A percentile compares a stretch with the other conserved stretches of the same genome.
These are phyloP conservation scores for Hydropsyche betteni DNA, from an alignment of 2,888 invertebrate genomes.

Conservation along the genomic window DNA sequence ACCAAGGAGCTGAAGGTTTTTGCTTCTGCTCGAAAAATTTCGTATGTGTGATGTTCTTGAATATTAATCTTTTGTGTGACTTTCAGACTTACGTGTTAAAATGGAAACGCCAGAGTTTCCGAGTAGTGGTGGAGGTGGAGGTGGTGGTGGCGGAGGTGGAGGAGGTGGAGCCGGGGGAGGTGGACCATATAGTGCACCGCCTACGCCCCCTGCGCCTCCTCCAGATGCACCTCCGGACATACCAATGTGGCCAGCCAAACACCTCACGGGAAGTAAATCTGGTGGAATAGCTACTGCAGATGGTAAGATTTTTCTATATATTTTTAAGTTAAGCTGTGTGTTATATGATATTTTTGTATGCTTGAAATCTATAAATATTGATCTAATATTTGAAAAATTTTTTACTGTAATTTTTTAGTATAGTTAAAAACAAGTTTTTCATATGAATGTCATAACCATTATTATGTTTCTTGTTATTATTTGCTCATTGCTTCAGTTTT, in stretches of 20 bases:
- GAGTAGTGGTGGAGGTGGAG: slow-evolving; percentile 56
- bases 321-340: slow-evolving; percentile 46
- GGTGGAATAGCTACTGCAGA: slow-evolving; percentile 86
- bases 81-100: slow-evolving; percentile 81
- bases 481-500: not conserved
- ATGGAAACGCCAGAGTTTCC: slow-evolving; percentile 68
- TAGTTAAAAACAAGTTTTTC: not conserved
- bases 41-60: not conserved
- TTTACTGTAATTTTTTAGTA: not conserved
- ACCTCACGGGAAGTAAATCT: slow-evolving; percentile 75
- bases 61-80: not conserved
- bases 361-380: too few relatives aligned
- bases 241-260: slow-evolving; percentile 71
- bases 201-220: slow-evolving; percentile 67
- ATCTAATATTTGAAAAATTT: not conserved
- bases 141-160: slow-evolving; percentile 60
- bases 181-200: slow-evolving; percentile 67
- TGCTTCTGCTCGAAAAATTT: not conserved
- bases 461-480: slow-evolving; percentile 1
- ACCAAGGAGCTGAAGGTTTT: slow-evolving; percentile 66
- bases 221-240: slow-evolving; percentile 59
- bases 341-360: too few relatives aligned
- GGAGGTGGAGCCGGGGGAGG: slow-evolving; percentile 58
- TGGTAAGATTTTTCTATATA: slow-evolving; percentile 65
- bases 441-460: not conserved